Conservation (phyloP, 2,113 vertebrate species). For the Gasterosteus nipponicus region DNA sequence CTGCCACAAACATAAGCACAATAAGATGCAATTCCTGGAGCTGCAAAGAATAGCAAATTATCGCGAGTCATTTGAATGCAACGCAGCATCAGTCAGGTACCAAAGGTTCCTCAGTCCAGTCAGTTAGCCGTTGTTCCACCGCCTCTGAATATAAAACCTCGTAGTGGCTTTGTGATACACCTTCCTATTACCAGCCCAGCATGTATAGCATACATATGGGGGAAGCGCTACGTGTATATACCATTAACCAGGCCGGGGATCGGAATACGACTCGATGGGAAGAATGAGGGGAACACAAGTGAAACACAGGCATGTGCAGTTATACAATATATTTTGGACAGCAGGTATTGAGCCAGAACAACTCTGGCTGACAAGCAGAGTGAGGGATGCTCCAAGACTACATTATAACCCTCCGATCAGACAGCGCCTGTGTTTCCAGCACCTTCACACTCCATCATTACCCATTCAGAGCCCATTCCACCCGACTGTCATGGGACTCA, state of each 20-base stretch:
- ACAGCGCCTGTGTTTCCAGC: slow-evolving; percentile 60
- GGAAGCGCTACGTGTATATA: slow-evolving; percentile 27
- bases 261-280: slow-evolving; percentile 51
- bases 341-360: slow-evolving; percentile 47
- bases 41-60: slow-evolving; percentile 37
- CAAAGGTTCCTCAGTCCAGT: slow-evolving; percentile 47
- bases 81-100: slow-evolving; percentile 34
- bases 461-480: slow-evolving; percentile 69
- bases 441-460: slow-evolving; percentile 73
- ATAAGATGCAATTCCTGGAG: slow-evolving; percentile 29
- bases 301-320: slow-evolving; percentile 39
- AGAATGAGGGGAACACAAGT: slow-evolving; percentile 33
- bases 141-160: slow-evolving; percentile 63
- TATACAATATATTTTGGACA: slow-evolving; percentile 61
- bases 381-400: slow-evolving; percentile 63
- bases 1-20: slow-evolving; percentile 25
- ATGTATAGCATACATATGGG: slow-evolving; percentile 41
- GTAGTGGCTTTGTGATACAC: background rate
- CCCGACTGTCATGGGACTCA: slow-evolving; percentile 73
- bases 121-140: slow-evolving; percentile 50
- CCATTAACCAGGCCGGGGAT: slow-evolving; percentile 55
- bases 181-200: slow-evolving; percentile 34
- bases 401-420: slow-evolving; percentile 66
- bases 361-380: slow-evolving; percentile 59
- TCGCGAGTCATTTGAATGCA: slow-evolving; percentile 65